A percentile compares a stretch with the other conserved stretches of the same genome.
These are phyloP conservation scores for Ciconia stormi DNA, from an alignment of 2,113 vertebrate species.

Conservation along the genomic window DNA sequence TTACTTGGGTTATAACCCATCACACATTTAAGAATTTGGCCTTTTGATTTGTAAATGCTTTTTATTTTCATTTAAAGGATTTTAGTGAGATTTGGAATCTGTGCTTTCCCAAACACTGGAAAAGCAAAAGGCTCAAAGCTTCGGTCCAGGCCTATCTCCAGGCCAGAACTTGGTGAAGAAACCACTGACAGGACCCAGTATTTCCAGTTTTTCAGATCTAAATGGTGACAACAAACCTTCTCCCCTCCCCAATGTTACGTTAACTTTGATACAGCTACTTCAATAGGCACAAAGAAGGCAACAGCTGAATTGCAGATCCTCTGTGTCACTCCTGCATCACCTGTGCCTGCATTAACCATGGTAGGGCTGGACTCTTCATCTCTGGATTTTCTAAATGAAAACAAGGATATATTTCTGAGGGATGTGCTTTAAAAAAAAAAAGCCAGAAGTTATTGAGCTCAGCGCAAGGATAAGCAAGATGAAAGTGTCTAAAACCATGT, in stretches of 20 bases:
- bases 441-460: neutral
- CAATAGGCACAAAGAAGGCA: neutral
- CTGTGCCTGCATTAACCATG: neutral
- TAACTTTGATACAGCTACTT: neutral
- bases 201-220: neutral
- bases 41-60: neutral
- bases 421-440: neutral
- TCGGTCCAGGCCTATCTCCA: neutral
- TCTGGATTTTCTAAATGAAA: neutral
- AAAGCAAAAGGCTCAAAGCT: neutral
- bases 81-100: neutral
- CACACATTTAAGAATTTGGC: neutral
- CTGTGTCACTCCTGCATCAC: neutral
- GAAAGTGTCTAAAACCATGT: neutral
- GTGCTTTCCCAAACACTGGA: neutral
- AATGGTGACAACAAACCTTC: neutral
- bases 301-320: neutral
- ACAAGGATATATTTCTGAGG: neutral
- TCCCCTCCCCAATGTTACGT: accelerated
- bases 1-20: neutral
- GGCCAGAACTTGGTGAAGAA: neutral
- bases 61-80: neutral
- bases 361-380: neutral
- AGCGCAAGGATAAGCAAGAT: neutral
- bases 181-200: neutral